Evolutionary conservation across 2,113 vertebrate species (phyloP), one percentile per base, ranked within the genome.

Genomic region (Oxyruncus cristatus): DNA sequence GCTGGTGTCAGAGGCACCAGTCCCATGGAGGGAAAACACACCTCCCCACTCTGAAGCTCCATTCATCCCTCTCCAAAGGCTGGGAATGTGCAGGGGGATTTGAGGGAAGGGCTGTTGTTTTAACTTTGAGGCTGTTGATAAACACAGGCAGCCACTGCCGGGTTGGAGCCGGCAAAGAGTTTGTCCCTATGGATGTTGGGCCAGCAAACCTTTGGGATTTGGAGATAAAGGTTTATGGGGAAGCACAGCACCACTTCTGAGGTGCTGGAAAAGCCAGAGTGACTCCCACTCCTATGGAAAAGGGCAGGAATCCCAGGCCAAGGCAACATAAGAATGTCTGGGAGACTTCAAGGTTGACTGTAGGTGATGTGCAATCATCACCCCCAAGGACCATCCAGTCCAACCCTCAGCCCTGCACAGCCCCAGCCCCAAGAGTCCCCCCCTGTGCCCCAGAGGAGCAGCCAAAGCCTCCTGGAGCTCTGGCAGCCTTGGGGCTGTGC

Each of bases 41-140:
- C 5, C 2, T 37, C 27, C 50, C 56, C 53, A 83, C 85, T 95
- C 93, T 96, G 93, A 97, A 93, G 35, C 55, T 90, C 52, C 85
- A 90, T 97, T 96, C 93, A 96, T 94, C 47, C 76, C 4, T 4
- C 79, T 92, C 90, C 75, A 49, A 77, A 62, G 0, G 13, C 21
- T 37, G 39, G 58, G 82, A 94, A 93, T n/a, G 67, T 8, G 58
- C 62, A 41, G 65, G 82, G 41, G 33, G 41, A 5, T 19, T 33
- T 62, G 30, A 73, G 85, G 92, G 78, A 78, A 75, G 15, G 59
- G 71, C 35, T 70, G 19, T 41, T 70, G 81, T 88, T 80, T 79
- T 83, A 59, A 75, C 59, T 90, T 46, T 81, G 89, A 19, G 49
- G 3, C n/a, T 93, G 71, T 42, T 91, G 68, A 86, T 84, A 80